Base-by-base conservation (phyloP, 2,113 vertebrate genomes). In the Orycteropus afer region DNA sequence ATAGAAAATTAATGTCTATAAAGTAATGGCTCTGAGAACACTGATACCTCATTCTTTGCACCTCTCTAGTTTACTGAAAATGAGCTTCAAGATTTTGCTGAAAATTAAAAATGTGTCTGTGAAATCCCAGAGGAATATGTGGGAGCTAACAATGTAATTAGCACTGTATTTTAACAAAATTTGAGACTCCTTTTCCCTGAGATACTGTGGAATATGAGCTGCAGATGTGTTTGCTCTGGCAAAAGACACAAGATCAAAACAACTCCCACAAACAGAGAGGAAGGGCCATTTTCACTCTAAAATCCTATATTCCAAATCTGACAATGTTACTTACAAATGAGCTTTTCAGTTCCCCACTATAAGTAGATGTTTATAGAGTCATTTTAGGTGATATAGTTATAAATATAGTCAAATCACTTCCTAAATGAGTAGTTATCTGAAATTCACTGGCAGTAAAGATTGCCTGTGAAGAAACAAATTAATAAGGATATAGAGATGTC, bases 131-230 rank as follows among this genome's bases (percentile, higher is more conserved):
- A 95, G 95, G 96, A 93, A 84, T 87, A 77, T 59, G 82, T 91
- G 57, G 89, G 92, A 92, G 89, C 65, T 95, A 90, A 81, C 90
- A 96, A 92, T 85, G 93, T 91, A 95, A 96, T 96, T 95, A 96
- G 93, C 93, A 78, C 86, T 97, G 94, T 92, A 96, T 97, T 97
- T 95, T 95, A 96, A 97, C 94, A 96, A 95, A 97, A 97, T 74
- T 93, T 85, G 96, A 97, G 92, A 96, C 83, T 63, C 49, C 83
- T 94, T 42, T 95, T 95, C 55, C 57, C 80, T n/a, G 57, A 89
- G 89, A 96, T 74, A 42, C 76, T 77, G n/a, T 92, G 94, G 92
- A 97, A 95, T 89, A 94, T 85, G 96, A 97, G 76, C 88, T 94
- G 61, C 94, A 96, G 96, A 97, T 96, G 94, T 97, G 91, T 96